phyloP scores from a whole-genome alignment of 2,113 vertebrate genomes.

The Rhea pennata region DNA sequence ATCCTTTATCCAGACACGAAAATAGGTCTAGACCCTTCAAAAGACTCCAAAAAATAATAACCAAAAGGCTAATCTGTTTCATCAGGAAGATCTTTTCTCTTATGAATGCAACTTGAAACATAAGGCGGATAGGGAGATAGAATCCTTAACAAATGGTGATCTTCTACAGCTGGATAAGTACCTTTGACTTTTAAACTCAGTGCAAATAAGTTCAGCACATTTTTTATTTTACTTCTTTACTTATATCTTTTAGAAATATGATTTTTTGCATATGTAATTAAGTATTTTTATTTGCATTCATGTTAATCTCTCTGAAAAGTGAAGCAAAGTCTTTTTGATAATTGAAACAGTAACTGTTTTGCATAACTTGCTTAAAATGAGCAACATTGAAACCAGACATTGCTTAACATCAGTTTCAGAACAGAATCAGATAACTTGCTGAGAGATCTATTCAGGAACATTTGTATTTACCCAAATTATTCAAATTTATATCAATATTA shows the following conservation, averaged over 20 bases:
- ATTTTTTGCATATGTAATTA: background rate
- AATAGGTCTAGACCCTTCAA: background rate
- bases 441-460: background rate
- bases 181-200: background rate
- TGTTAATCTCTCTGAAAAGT: background rate
- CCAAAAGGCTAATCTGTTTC: background rate
- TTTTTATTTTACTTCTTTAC: background rate
- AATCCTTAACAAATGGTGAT: background rate
- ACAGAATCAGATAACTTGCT: background rate
- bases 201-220: background rate
- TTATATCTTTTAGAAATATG: background rate
- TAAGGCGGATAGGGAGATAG: background rate
- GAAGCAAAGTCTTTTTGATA: background rate
- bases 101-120: background rate
- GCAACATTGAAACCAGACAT: background rate
- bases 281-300: background rate
- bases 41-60: background rate
- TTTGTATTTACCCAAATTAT: background rate
- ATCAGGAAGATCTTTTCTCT: background rate
- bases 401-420: background rate
- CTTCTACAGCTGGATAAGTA: background rate
- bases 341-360: background rate
- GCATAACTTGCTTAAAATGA: background rate
- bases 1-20: background rate
- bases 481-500: background rate